A percentile compares a stretch with the other conserved stretches of the same genome.
Conservation (phyloP, 2,797 vertebrate genomes). For the Phataginus tetradactyla region DNA sequence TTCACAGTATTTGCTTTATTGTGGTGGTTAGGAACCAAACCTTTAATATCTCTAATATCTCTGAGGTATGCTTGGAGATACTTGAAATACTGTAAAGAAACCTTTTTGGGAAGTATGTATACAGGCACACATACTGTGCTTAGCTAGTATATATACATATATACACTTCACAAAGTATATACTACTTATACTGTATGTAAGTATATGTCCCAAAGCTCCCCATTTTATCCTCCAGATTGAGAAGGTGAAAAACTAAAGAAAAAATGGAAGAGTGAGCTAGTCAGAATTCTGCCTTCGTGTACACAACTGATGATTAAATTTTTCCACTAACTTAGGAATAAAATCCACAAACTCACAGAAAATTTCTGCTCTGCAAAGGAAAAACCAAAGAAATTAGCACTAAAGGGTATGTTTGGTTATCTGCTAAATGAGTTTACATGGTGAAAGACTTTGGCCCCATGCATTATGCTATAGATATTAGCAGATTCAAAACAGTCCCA, state of each 20-base stretch:
- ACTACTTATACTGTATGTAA: no score
- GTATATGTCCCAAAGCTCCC: background rate
- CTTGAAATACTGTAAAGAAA: background rate
- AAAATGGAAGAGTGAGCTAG: background rate
- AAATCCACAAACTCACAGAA: background rate
- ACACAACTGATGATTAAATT: background rate
- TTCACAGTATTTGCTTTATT: no score
- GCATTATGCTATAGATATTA: background rate
- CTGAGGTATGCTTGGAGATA: background rate
- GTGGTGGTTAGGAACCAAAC: no score
- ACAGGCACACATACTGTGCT: no score
- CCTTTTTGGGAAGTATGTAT: background rate
- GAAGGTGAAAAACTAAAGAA: slow-evolving; percentile 17
- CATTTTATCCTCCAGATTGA: background rate
- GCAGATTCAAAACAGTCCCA: background rate
- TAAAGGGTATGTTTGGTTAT: background rate
- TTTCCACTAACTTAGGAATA: slow-evolving; percentile 26
- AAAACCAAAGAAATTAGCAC: slow-evolving; percentile 2
- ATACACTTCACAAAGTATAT: no score
- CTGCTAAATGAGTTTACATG: background rate
- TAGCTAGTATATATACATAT: no score
- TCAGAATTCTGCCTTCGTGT: background rate
- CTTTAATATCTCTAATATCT: no score
- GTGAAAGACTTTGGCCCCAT: background rate
- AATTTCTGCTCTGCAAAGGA: background rate